Percentiles rank a stretch among this genome's conserved stretches.
Conservation (phyloP, 2,797 vertebrate species). For the Artibeus lituratus region DNA sequence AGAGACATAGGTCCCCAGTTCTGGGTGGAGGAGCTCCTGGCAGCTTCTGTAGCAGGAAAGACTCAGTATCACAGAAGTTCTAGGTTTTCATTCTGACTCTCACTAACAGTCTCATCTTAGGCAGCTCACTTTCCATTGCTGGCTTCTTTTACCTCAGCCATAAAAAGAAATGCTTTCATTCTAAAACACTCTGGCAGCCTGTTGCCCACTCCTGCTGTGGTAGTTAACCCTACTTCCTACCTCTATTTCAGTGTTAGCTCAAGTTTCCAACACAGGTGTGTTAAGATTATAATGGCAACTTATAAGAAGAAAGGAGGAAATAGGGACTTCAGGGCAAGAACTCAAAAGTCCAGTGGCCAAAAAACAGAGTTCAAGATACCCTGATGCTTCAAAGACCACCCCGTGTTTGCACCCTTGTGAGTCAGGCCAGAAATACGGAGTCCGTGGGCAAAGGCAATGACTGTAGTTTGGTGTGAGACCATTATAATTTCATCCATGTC, state of each 20-base stretch:
- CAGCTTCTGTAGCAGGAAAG: background rate
- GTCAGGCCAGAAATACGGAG: background rate
- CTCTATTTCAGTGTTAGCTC: background rate
- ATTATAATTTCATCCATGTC: accelerated
- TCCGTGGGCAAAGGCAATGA: background rate
- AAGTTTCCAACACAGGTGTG: background rate
- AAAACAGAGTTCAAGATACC: background rate
- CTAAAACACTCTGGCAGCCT: background rate
- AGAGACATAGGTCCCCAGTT: background rate
- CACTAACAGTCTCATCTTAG: background rate
- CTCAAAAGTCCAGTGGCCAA: background rate
- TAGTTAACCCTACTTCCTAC: accelerated
- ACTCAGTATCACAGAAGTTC: background rate
- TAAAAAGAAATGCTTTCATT: background rate
- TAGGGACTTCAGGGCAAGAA: background rate
- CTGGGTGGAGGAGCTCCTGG: background rate
- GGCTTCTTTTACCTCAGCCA: background rate
- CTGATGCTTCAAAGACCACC: background rate
- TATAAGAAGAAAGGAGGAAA: background rate
- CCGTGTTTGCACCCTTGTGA: background rate
- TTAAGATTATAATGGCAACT: background rate
- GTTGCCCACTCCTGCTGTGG: too few species aligned
- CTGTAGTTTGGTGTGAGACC: background rate
- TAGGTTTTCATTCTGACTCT: background rate
- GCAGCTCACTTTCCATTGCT: background rate